These are phyloP conservation scores for Lepidurus packardi DNA, from an alignment of 1,140 invertebrate species.

Conservation along the genomic window DNA sequence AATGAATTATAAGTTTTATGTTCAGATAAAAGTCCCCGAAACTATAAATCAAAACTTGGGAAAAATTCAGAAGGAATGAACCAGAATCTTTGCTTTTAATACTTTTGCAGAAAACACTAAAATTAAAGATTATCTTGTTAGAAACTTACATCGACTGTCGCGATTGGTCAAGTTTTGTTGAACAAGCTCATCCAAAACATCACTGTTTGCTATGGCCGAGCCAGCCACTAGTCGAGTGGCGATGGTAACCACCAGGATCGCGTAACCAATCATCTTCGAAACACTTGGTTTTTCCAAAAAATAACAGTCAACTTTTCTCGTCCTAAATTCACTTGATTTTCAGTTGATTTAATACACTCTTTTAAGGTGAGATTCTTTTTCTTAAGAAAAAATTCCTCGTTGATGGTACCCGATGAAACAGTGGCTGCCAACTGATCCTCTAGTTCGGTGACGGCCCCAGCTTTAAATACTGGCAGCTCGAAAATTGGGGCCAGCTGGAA, in stretches of 20 bases:
- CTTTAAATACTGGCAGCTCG: slow-evolving; percentile 15
- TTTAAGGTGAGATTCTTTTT: not conserved
- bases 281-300: not conserved
- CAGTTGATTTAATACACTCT: not conserved
- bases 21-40: no score
- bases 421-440: not conserved
- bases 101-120: no score
- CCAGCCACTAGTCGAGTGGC: not conserved
- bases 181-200: not conserved
- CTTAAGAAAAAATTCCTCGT: not conserved
- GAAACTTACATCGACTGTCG: not conserved
- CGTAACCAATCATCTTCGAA: not conserved
- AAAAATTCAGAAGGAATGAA: no score
- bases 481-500: slow-evolving; percentile 7
- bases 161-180: not conserved
- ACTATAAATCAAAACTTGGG: no score
- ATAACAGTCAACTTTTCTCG: not conserved
- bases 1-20: no score
- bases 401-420: not conserved
- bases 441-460: not conserved
- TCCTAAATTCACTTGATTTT: not conserved
- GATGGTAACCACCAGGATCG: not conserved
- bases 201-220: not conserved
- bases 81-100: no score
- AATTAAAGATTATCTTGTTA: not conserved